These are phyloP conservation scores for Epinephelus lanceolatus DNA, from an alignment of 2,113 vertebrate species.

Conservation along the genomic window DNA sequence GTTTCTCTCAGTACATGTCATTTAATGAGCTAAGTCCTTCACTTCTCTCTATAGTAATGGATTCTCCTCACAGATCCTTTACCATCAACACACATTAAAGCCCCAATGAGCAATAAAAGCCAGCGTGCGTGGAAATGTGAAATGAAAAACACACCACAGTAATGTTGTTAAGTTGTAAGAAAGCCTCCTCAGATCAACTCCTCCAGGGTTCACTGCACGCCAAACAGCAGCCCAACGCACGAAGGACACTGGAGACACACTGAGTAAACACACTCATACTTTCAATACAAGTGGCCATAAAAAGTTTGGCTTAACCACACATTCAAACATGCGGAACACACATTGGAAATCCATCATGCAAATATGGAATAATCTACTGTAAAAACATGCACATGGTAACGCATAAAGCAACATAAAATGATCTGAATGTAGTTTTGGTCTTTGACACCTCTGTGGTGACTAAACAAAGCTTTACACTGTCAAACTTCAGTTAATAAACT, in stretches of 20 bases:
- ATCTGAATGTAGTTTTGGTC: no score
- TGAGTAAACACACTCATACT: neutral
- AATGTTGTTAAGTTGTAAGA: constrained; percentile 14
- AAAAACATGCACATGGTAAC: neutral
- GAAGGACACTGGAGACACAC: neutral
- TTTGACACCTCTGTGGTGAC: no score
- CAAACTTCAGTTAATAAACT: neutral
- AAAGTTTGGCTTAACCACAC: neutral
- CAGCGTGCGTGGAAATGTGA: neutral
- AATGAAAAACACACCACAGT: constrained; percentile 13
- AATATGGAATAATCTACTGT: neutral
- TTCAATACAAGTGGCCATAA: neutral
- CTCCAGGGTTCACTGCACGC: neutral
- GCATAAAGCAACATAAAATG: no score
- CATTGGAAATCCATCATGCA: neutral
- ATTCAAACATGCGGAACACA: neutral
- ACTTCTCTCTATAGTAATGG: neutral
- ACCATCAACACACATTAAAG: neutral
- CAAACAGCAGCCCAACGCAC: constrained; percentile 3
- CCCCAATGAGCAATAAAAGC: constrained; percentile 3
- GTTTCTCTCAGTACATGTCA: neutral
- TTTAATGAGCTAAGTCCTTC: neutral
- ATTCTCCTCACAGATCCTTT: neutral
- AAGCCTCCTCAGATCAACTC: neutral
- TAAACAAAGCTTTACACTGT: neutral